phyloP scores from a whole-genome alignment of 2,113 vertebrate genomes.

The Oreocharis arfaki region DNA sequence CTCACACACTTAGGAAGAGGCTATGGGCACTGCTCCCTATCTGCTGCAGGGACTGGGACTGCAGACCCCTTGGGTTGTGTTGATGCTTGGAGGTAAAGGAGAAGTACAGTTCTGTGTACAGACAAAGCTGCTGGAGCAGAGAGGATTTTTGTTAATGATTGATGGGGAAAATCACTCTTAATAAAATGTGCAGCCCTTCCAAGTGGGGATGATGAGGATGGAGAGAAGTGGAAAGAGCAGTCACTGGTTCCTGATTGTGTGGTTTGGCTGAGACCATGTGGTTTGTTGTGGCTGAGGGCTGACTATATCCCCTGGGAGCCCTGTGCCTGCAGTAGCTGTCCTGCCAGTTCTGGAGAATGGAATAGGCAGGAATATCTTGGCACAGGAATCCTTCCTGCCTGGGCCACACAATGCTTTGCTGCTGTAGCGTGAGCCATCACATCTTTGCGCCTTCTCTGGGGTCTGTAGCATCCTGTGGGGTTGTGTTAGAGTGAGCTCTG shows the following conservation, averaged over 20 bases:
- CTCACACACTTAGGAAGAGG: neutral
- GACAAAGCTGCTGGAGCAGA: neutral
- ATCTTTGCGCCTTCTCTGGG: neutral
- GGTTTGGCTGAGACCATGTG: neutral
- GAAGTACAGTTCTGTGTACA: neutral
- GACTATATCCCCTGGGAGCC: neutral
- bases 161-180: neutral
- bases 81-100: neutral
- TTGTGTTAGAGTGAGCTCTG: neutral
- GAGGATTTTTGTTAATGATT: neutral
- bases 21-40: neutral
- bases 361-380: neutral
- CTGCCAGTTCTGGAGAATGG: neutral
- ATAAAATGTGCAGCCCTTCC: neutral
- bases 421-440: fast-evolving
- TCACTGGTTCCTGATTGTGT: neutral
- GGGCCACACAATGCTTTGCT: fast-evolving
- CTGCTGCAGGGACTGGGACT: neutral
- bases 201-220: fast-evolving
- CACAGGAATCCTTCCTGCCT: neutral
- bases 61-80: neutral
- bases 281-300: neutral
- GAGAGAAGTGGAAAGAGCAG: neutral
- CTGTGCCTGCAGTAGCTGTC: neutral
- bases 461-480: neutral